Evolutionary conservation across 2,797 vertebrate species (phyloP).

Genomic region (Gila robusta): DNA sequence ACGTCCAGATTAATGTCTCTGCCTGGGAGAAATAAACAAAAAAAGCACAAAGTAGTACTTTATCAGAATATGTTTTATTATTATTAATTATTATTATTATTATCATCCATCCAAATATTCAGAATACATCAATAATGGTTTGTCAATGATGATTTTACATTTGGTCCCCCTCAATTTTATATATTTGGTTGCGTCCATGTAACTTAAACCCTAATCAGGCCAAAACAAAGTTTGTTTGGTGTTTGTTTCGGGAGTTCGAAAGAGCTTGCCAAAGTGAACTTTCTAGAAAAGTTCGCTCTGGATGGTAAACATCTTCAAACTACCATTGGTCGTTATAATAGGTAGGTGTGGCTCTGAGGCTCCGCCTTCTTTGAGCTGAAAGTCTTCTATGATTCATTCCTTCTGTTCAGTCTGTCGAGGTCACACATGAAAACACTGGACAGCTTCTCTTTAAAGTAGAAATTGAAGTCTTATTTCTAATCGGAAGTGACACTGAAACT

Average conservation of each 20-base stretch:
- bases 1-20: conserved; percentile 95
- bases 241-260: not conserved
- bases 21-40: conserved; percentile 72
- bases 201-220: not conserved
- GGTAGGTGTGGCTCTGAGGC: no score
- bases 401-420: no score
- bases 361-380: no score
- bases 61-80: not conserved
- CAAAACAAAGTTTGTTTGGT: not conserved
- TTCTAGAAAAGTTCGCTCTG: not conserved
- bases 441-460: not conserved
- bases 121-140: not conserved
- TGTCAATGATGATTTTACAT: not conserved
- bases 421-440: no score
- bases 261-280: no score
- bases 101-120: not conserved
- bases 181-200: not conserved
- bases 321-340: no score
- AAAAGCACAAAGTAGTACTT: not conserved
- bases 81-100: not conserved
- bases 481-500: not conserved
- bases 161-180: no score
- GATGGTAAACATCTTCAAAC: no score
- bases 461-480: not conserved
- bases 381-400: no score